These are phyloP conservation scores for Struthio camelus DNA, from an alignment of 2,113 vertebrate species.

Conservation along the genomic window DNA sequence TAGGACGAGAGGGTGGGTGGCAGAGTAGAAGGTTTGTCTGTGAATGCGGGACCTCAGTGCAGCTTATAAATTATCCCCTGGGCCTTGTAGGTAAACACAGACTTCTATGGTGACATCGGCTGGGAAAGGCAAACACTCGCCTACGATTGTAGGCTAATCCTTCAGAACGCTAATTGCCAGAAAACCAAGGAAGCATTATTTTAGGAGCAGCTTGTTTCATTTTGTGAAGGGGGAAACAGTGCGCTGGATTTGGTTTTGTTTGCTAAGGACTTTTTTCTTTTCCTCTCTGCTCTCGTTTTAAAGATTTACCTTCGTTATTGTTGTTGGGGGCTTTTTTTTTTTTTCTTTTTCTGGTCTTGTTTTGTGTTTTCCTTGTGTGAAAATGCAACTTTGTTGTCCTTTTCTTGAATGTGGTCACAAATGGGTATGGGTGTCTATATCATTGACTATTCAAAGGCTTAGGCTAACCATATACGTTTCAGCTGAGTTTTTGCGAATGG, in stretches of 20 bases:
- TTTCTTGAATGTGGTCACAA: background rate
- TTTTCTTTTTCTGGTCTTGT: rapidly evolving
- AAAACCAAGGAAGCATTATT: constrained; percentile 43
- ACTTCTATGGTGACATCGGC: constrained; percentile 1
- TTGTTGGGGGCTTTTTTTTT: rapidly evolving
- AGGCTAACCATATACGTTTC: background rate
- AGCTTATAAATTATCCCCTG: constrained; percentile 34
- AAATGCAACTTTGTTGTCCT: background rate
- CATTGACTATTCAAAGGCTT: background rate
- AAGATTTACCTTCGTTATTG: background rate
- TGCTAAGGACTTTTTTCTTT: background rate
- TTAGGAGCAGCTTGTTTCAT: constrained; percentile 33
- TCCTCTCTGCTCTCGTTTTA: background rate
- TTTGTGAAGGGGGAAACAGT: constrained; percentile 34
- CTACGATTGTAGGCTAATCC: background rate
- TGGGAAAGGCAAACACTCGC: constrained; percentile 55
- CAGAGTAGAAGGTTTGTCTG: background rate
- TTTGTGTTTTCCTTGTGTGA: background rate
- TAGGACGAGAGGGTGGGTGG: background rate
- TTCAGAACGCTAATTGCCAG: constrained; percentile 35
- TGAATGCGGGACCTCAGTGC: background rate
- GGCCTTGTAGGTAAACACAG: constrained; percentile 56
- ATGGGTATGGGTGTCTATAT: background rate
- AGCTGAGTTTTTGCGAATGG: background rate
- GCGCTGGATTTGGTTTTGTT: constrained; percentile 17